Conservation (phyloP, 1,140 invertebrate species). For the Anastrepha ludens region DNA sequence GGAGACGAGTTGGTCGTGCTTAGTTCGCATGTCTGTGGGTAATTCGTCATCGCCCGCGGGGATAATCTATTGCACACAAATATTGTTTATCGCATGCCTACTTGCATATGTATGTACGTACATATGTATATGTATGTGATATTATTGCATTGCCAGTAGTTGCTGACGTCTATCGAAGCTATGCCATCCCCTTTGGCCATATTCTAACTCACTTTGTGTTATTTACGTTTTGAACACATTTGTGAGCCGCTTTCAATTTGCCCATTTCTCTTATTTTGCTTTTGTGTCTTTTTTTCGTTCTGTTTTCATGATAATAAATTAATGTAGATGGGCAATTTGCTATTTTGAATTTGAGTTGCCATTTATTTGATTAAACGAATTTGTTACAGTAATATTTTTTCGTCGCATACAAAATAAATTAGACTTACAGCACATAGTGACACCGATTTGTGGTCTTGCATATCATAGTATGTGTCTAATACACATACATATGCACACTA, state of each 20-base stretch:
- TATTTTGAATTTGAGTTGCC: conserved; percentile 52
- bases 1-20: not conserved
- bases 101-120: not conserved
- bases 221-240: too few relatives aligned
- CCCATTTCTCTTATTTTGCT: not conserved
- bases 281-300: not conserved
- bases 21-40: conserved; percentile 40
- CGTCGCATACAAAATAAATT: conserved; percentile 30
- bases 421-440: not conserved
- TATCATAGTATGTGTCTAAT: not conserved
- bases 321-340: conserved; percentile 41
- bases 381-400: conserved; percentile 37
- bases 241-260: conserved; percentile 6
- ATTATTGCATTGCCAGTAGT: too few relatives aligned
- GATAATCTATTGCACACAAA: conserved; percentile 31
- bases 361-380: conserved; percentile 54
- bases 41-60: conserved; percentile 55
- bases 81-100: not conserved
- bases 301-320: conserved; percentile 36
- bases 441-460: not conserved
- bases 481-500: not conserved
- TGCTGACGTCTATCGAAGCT: too few relatives aligned
- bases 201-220: too few relatives aligned
- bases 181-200: too few relatives aligned
- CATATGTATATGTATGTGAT: not conserved